These are phyloP conservation scores for Ptyas mucosa DNA, from an alignment of 2,113 vertebrate species.

Conservation along the genomic window DNA sequence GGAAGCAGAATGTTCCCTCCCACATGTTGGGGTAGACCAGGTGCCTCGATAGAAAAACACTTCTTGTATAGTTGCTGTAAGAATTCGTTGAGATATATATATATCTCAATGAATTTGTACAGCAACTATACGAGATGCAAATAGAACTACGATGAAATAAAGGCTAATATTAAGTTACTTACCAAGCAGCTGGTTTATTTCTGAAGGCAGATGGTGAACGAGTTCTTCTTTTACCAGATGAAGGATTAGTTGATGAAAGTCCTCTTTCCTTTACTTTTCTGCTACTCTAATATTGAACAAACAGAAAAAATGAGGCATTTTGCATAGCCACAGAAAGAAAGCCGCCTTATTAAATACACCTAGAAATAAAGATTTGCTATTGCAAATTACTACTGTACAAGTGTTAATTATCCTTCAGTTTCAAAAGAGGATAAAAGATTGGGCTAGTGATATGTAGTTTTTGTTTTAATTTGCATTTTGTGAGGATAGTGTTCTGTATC, in stretches of 20 bases:
- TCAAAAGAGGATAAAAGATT: background rate
- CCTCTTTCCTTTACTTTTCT: slow-evolving; percentile 76
- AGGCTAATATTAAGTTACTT: slow-evolving; percentile 39
- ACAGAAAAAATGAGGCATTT: slow-evolving; percentile 47
- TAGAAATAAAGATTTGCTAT: background rate
- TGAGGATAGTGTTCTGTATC: background rate
- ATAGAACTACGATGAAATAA: slow-evolving; percentile 2
- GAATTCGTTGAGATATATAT: no score
- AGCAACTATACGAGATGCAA: background rate
- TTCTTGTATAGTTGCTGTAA: no score
- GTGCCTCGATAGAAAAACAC: no score
- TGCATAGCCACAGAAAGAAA: slow-evolving; percentile 1
- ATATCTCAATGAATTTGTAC: no score
- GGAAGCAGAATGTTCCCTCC: no score
- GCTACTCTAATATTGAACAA: slow-evolving; percentile 64
- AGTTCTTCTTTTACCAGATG: slow-evolving; percentile 70
- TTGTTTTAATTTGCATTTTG: background rate
- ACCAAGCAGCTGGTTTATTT: slow-evolving; percentile 81
- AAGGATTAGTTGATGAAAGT: slow-evolving; percentile 78
- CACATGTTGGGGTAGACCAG: no score
- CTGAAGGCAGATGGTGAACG: slow-evolving; percentile 76
- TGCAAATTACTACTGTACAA: background rate
- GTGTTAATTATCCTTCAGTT: background rate
- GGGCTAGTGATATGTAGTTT: background rate
- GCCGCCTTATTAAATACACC: background rate